Evolutionary conservation across 2,888 invertebrate genomes (phyloP).

Genomic region (Artemia sp.): DNA sequence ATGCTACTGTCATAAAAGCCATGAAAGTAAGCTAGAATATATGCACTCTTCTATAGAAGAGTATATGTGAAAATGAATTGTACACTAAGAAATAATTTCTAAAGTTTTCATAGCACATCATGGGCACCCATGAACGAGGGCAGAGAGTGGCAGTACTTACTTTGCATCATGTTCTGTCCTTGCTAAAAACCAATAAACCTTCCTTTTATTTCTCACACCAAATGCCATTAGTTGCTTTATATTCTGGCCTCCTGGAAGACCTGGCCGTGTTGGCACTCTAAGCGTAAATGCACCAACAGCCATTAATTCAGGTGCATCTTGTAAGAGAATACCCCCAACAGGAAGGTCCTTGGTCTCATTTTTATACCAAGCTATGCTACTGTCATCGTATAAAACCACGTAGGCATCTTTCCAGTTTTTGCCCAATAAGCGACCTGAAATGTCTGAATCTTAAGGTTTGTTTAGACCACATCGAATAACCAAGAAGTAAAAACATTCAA

Average conservation of each 20-base stretch:
- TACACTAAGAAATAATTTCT: too few relatives aligned
- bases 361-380: constrained; percentile 72
- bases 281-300: constrained; percentile 64
- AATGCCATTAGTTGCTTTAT: constrained; percentile 58
- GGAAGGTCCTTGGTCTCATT: constrained; percentile 39
- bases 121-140: too few relatives aligned
- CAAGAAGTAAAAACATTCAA: too few relatives aligned
- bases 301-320: constrained; percentile 60
- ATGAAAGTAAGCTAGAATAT: too few relatives aligned
- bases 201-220: constrained; percentile 49
- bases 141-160: constrained; percentile 43
- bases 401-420: constrained; percentile 67
- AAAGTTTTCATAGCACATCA: too few relatives aligned
- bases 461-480: too few relatives aligned
- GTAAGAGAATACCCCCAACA: constrained; percentile 43
- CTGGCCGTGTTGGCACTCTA: constrained; percentile 53
- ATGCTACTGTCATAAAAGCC: constrained; percentile 71
- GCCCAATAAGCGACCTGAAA: constrained; percentile 57
- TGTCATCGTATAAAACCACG: constrained; percentile 66
- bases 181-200: constrained; percentile 63
- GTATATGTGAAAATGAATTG: too few relatives aligned
- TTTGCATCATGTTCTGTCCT: constrained; percentile 58
- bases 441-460: too few relatives aligned
- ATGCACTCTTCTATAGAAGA: too few relatives aligned
- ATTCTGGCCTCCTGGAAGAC: constrained; percentile 48